These are phyloP conservation scores for Aratinga solstitialis DNA, from an alignment of 2,797 vertebrate genomes.

Conservation along the genomic window DNA sequence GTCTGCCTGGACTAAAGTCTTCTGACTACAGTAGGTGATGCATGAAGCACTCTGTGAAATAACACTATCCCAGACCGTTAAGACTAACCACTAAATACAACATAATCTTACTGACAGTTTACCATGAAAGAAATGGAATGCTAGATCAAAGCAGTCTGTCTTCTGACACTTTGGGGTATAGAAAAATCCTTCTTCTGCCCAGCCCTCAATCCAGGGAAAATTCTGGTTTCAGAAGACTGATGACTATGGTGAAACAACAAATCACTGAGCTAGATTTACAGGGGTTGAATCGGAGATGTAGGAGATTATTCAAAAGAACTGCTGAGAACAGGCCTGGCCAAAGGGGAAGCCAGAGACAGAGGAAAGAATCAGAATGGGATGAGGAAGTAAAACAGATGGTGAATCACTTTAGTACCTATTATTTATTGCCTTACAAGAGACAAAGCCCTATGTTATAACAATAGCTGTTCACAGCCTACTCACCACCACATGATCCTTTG, in stretches of 20 bases:
- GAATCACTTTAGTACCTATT: slow-evolving; percentile 36
- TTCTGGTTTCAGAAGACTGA: slow-evolving; percentile 54
- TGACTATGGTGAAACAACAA: slow-evolving; percentile 53
- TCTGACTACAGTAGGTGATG: not conserved
- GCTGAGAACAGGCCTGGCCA: slow-evolving; percentile 28
- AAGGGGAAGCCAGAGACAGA: slow-evolving; percentile 25
- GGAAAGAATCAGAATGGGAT: slow-evolving; percentile 14
- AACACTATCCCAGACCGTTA: not conserved
- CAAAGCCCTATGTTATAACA: not conserved
- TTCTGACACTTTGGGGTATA: slow-evolving; percentile 42
- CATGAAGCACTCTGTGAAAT: slow-evolving; percentile 21
- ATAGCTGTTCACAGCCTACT: slow-evolving; percentile 52
- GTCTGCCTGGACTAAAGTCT: not conserved
- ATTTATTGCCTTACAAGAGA: slow-evolving; percentile 48
- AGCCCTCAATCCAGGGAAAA: slow-evolving; percentile 19
- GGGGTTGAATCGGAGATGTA: slow-evolving; percentile 39
- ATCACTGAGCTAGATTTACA: slow-evolving; percentile 62
- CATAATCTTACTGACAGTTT: slow-evolving; percentile 60
- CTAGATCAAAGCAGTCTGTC: slow-evolving; percentile 36
- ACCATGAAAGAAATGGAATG: slow-evolving; percentile 46
- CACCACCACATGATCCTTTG: slow-evolving; percentile 75
- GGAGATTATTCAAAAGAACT: slow-evolving; percentile 45
- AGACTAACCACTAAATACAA: slow-evolving; percentile 52
- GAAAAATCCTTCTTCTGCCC: slow-evolving; percentile 50
- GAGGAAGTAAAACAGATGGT: slow-evolving; percentile 31